Evolutionary conservation across 23 tunicate genomes (phyloP).

Genomic region (Trididemnum clinides): DNA sequence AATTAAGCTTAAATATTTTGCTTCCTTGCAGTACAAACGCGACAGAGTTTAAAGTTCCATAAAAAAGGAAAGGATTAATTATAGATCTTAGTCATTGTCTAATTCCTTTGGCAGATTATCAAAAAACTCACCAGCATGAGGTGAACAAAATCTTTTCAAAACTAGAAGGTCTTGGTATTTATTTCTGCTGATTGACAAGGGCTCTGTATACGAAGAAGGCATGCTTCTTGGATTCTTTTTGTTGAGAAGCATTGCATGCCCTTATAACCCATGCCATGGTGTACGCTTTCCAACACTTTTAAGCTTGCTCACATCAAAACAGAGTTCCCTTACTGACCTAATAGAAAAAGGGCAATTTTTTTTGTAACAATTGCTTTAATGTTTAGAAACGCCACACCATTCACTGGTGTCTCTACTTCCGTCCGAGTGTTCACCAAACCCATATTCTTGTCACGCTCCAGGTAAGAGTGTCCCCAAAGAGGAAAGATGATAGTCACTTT

Average conservation of each 20-base stretch:
- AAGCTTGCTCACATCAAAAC: background rate
- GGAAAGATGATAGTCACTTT: background rate
- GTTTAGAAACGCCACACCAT: background rate
- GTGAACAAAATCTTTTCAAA: slow-evolving; percentile 8
- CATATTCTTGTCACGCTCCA: slow-evolving; percentile 18
- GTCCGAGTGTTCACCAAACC: background rate
- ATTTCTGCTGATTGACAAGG: background rate
- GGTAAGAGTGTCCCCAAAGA: slow-evolving; percentile 2
- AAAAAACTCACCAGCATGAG: background rate
- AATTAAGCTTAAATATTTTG: too few relatives aligned
- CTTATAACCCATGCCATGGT: background rate
- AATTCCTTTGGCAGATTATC: slow-evolving; percentile 9
- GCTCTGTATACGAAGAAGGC: background rate
- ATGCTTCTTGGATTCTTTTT: background rate
- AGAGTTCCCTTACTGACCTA: background rate
- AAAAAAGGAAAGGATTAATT: too few relatives aligned
- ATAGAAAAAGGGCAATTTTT: background rate
- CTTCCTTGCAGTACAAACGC: too few relatives aligned
- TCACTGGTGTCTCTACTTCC: background rate
- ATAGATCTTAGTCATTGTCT: too few relatives aligned
- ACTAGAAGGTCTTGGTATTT: slow-evolving; percentile 11
- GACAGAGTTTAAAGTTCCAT: too few relatives aligned
- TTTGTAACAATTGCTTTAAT: background rate
- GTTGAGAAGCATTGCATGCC: background rate
- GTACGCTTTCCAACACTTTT: background rate